phyloP scores from a whole-genome alignment of 2,113 vertebrate species.

The Rhegmatorhina hoffmannsi region DNA sequence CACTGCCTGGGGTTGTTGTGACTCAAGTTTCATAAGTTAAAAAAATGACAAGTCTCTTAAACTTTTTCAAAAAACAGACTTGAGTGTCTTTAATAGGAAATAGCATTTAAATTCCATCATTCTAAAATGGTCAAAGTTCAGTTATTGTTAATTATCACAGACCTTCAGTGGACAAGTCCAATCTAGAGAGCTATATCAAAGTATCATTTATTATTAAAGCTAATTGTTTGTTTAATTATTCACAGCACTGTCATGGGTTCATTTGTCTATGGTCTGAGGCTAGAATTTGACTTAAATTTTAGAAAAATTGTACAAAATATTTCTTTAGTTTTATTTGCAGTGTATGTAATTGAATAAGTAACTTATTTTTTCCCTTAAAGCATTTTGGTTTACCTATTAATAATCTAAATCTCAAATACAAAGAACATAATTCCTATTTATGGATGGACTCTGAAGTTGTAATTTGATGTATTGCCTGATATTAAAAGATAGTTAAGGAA shows the following conservation, averaged over 20 bases:
- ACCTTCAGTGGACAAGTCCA: constrained; percentile 46
- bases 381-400: not conserved
- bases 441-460: not conserved
- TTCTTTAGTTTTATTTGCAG: not conserved
- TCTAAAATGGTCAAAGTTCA: constrained; percentile 39
- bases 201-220: constrained; percentile 66
- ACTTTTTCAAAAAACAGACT: not conserved
- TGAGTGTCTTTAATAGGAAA: constrained; percentile 12
- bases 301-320: not conserved
- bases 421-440: not conserved
- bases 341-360: not conserved
- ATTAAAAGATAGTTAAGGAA: constrained; percentile 10
- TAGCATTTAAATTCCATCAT: constrained; percentile 58
- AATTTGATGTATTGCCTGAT: constrained; percentile 16
- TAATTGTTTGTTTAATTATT: constrained; percentile 69
- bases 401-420: not conserved
- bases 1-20: not conserved
- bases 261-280: constrained; percentile 4
- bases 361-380: not conserved
- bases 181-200: constrained; percentile 17
- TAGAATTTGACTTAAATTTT: constrained; percentile 4
- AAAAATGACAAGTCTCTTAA: not conserved
- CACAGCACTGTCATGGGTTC: constrained; percentile 15
- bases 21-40: not conserved
- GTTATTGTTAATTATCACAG: constrained; percentile 16